Base-by-base conservation (phyloP, 53 echinoderm and acorn worm species). In the Patiria pectinifera region DNA sequence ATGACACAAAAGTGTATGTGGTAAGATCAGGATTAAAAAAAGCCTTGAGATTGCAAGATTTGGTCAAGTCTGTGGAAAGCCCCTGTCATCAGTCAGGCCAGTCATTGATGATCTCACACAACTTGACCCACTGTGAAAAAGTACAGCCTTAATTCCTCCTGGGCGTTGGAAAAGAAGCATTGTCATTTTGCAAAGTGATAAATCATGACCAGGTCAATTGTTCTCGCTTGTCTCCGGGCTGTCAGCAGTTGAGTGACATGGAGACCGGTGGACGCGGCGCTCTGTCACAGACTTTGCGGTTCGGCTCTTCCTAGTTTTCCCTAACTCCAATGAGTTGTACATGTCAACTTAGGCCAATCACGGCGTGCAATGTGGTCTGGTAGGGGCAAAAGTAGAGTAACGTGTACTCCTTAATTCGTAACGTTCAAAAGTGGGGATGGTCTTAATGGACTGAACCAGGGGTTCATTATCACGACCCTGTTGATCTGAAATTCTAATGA, bases 121-220 rank as follows among this genome's bases (percentile, higher is more conserved):
- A 62, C 66, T 90, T 79, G 80, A 79, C 90, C 90, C 69, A 90
- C 18, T 62, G 90, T 80, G 53, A 90, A 81, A 90, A 81, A 90
- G 90, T 90, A 66, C 90, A 90, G 81, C 12, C 66, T 80, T 77
- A 87, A 58, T 80, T 80, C 69, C 81, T 80, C 90, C 69, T 80
- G 90, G 90, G 80, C 80, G 22, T 62, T n/a, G 81, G 80, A 80
- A 90, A 90, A 90, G 77, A 90, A 77, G 90, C 90, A 90, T 90
- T 90, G 90, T 90, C 90, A 90, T 90, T 90, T 90, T 80, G 90
- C 90, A 90, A 81, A 90, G 90, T 80, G 90, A 90, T 90, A 90
- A 90, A 62, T 90, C 90, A 90, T 58, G 80, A 69, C 90, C 21
- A 80, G 84, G 90, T 81, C 90, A 90, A 90, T 90, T 90, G 90